Evolutionary conservation across 2,113 vertebrate species (phyloP).

Genomic region (Genyomyrus donnyi): DNA sequence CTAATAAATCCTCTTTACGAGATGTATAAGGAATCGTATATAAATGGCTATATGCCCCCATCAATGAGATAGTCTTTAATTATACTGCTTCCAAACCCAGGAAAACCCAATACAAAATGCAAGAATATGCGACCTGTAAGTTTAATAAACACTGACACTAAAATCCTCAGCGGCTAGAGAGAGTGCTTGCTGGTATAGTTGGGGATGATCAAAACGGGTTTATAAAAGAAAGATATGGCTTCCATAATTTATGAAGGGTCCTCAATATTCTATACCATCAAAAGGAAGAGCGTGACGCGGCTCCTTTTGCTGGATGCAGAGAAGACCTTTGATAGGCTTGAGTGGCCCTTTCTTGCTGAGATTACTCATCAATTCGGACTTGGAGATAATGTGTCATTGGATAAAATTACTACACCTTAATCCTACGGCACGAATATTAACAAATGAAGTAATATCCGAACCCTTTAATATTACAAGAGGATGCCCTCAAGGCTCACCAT

Average conservation of each 20-base stretch:
- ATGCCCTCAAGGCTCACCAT: no score
- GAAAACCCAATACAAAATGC: slow-evolving; percentile 16
- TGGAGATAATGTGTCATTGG: no score
- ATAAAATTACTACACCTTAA: no score
- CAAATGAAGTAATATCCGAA: background rate
- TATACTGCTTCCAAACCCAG: slow-evolving; percentile 20
- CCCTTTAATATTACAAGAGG: background rate
- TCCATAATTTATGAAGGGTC: background rate
- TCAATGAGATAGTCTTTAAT: slow-evolving; percentile 14
- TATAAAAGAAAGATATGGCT: background rate
- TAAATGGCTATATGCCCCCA: background rate
- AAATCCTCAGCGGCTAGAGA: slow-evolving; percentile 5
- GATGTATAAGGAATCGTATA: slow-evolving; percentile 22
- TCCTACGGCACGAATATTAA: background rate
- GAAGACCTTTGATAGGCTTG: no score
- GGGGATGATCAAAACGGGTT: slow-evolving; percentile 13
- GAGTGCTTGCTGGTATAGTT: background rate
- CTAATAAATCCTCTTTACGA: slow-evolving; percentile 1
- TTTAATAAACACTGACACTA: slow-evolving; percentile 14
- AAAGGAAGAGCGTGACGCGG: no score
- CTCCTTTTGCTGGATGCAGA: no score
- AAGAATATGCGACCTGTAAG: slow-evolving; percentile 7
- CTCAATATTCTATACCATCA: no score
- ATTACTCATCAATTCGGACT: no score
- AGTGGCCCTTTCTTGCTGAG: no score